Percentiles rank a stretch among this genome's conserved stretches.
Conservation (phyloP, 2,113 vertebrate species). For the Centropristis striata region DNA sequence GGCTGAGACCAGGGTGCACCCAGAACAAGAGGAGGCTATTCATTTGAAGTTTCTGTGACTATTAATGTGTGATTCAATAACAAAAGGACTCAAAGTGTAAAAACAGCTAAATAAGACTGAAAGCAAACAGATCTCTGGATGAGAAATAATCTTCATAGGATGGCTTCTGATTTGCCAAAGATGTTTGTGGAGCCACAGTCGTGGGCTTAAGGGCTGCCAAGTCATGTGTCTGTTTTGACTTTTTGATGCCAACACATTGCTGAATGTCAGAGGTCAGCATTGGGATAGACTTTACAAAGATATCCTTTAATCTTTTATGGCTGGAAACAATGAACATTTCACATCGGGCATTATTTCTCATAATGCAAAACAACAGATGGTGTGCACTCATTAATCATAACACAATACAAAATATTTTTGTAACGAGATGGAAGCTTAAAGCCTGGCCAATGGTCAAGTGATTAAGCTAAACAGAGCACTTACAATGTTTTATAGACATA, state of each 20-base stretch:
- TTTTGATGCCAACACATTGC: conserved; percentile 23
- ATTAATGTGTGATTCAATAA: conserved; percentile 3
- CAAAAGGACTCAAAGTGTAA: background rate
- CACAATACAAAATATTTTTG: conserved; percentile 25
- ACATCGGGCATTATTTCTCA: conserved; percentile 19
- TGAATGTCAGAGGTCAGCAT: conserved; percentile 20
- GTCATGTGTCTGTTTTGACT: background rate
- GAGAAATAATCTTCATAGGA: background rate
- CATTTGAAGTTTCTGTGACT: conserved; percentile 24
- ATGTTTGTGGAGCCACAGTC: conserved; percentile 11
- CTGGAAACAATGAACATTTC: conserved; percentile 15
- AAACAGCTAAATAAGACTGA: conserved; percentile 5
- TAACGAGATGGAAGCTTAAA: conserved; percentile 30
- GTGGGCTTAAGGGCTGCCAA: background rate
- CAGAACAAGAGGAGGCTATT: conserved; percentile 49
- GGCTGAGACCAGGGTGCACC: conserved; percentile 24
- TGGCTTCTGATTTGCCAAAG: background rate
- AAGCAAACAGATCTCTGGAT: conserved; percentile 8
- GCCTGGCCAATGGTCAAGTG: conserved; percentile 22
- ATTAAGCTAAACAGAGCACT: conserved; percentile 14
- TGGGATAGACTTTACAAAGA: conserved; percentile 23
- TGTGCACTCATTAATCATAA: conserved; percentile 21
- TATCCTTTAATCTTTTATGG: conserved; percentile 21
- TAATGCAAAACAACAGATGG: conserved; percentile 52
- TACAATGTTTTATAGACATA: conserved; percentile 11